Base-by-base conservation (phyloP, 1,140 invertebrate genomes). In the Ctenoplectra terminalis region DNA sequence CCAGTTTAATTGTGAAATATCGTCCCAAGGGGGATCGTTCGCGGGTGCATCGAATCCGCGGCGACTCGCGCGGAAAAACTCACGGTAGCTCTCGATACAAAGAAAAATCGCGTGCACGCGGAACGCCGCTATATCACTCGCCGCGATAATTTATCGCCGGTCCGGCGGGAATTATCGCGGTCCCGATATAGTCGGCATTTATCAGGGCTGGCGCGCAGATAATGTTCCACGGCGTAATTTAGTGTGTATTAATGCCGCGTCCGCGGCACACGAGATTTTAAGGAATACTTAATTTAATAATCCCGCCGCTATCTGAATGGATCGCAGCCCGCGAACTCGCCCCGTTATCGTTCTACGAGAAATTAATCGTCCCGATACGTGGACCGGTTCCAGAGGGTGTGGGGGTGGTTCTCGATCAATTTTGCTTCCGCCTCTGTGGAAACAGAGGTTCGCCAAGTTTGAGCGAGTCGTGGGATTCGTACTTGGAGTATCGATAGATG, bases 221-320 rank as follows among this genome's bases (percentile, higher is more conserved):
- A 88, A 85, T 85, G 79, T 88, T 81, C 82, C 69, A 63, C 56
- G 40, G 50, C 50, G 71, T 85, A 87, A 88, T 88, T 88, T 87
- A 88, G 52, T 61, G 79, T 77, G 84, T 56, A 88, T 88, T 88
- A 87, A 87, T 81, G 86, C 61, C 61, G 13, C n/a, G 61, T 7
- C n/a, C 70, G 69, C 75, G 37, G 46, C 54, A 56, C 8, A n/a
- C 61, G 46, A 40, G 52, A 48, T 81, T 81, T 87, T 85, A 77
- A 75, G 67, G 77, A 87, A 87, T 86, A 84, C 74, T 87, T 87
- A 84, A 87, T 86, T 86, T 81, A 86, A 87, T 87, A 86, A 87
- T 86, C 75, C 67, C 31, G 20, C 34, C 15, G n/a, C 34, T 72
- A 74, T 67, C 63, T 20, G 58, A 31, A 60, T 23, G 58, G 48